These are phyloP conservation scores for Pomacea maculata DNA, from an alignment of 1,140 invertebrate genomes.

Conservation along the genomic window DNA sequence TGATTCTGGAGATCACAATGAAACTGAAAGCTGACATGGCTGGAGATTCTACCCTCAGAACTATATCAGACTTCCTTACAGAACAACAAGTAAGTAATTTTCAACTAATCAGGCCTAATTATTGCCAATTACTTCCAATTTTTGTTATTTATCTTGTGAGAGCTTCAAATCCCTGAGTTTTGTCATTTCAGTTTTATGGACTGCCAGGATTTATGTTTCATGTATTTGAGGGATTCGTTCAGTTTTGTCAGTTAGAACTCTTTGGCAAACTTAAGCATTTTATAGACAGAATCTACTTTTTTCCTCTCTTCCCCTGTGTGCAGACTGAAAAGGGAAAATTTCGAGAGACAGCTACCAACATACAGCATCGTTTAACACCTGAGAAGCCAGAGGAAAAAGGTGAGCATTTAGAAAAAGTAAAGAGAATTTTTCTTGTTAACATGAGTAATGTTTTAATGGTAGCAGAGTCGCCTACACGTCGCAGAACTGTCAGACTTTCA, in stretches of 20 bases:
- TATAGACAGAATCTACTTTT: not conserved
- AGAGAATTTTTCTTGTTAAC: no score
- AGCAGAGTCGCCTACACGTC: no score
- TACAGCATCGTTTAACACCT: conserved; percentile 11
- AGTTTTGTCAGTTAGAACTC: no score
- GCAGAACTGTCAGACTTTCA: no score
- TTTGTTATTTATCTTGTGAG: not conserved
- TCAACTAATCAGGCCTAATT: no score
- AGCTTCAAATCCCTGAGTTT: not conserved
- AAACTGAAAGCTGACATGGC: conserved; percentile 56
- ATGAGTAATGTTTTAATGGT: no score
- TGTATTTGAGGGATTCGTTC: not conserved
- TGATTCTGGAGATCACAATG: conserved; percentile 71
- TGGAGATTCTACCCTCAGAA: conserved; percentile 35
- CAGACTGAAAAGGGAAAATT: conserved; percentile 32
- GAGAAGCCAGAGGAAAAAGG: not conserved
- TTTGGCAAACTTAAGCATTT: no score
- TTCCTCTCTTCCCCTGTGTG: no score
- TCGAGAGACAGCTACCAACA: conserved; percentile 25
- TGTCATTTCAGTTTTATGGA: not conserved
- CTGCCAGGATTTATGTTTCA: not conserved
- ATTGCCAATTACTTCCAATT: not conserved
- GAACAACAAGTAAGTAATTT: conserved; percentile 47
- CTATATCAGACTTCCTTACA: conserved; percentile 42
- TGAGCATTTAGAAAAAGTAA: not conserved